These are phyloP conservation scores for Drosophila trichaetosa DNA, from an alignment of 2,888 invertebrate genomes.

Conservation along the genomic window DNA sequence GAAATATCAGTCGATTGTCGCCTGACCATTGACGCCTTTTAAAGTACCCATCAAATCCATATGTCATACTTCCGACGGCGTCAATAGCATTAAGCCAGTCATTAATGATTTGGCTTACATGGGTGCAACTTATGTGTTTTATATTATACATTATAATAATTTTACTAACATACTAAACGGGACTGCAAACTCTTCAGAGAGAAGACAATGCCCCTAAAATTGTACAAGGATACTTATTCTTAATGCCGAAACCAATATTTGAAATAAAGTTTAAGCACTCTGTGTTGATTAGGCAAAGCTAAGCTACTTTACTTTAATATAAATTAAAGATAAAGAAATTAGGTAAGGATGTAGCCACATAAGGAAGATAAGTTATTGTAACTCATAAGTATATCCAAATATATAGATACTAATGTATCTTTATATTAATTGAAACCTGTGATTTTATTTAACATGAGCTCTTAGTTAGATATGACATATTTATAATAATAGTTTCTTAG, in stretches of 20 bases:
- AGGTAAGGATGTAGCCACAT: background rate
- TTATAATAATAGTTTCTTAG: background rate
- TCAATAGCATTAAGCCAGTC: constrained; percentile 40
- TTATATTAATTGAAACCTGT: background rate
- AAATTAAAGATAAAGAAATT: background rate
- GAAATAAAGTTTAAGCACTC: background rate
- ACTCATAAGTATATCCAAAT: background rate
- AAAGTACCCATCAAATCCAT: constrained; percentile 44
- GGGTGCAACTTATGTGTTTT: constrained; percentile 10
- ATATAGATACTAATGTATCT: background rate
- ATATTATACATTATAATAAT: background rate
- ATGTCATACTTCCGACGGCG: constrained; percentile 69
- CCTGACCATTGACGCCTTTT: constrained; percentile 60
- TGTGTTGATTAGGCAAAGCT: background rate
- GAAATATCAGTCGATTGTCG: constrained; percentile 46
- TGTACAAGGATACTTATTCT: background rate
- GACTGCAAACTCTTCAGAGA: background rate
- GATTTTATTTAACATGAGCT: background rate
- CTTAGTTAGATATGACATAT: background rate
- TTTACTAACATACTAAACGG: background rate
- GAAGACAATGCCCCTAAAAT: background rate
- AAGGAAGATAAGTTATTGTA: background rate
- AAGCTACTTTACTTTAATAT: background rate
- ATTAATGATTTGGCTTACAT: constrained; percentile 17
- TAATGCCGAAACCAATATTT: background rate